phyloP scores from a whole-genome alignment of 2,113 vertebrate genomes.

The Takifugu flavidus region DNA sequence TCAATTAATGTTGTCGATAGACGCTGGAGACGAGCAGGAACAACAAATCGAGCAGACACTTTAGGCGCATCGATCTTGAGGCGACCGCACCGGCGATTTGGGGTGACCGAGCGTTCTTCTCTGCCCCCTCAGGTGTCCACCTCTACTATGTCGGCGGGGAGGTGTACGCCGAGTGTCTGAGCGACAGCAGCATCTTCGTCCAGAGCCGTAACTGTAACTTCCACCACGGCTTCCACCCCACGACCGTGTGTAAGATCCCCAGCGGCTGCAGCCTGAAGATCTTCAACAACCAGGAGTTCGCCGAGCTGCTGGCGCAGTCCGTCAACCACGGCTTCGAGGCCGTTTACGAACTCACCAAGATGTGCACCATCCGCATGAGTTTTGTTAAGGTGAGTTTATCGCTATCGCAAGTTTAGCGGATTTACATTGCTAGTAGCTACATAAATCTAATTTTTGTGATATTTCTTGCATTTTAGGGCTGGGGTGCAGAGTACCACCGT shows the following conservation, averaged over 20 bases:
- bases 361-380: slow-evolving; percentile 99
- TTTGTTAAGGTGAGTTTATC: slow-evolving; percentile 87
- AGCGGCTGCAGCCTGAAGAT: slow-evolving; percentile 98
- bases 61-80: slow-evolving; percentile 29
- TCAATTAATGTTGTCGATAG: slow-evolving; percentile 35
- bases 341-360: slow-evolving; percentile 98
- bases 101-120: slow-evolving; percentile 5
- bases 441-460: not conserved
- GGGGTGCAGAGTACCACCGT: slow-evolving; percentile 98
- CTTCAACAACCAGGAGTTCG: slow-evolving; percentile 99
- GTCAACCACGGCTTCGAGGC: slow-evolving; percentile 99
- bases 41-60: slow-evolving; percentile 31
- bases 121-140: slow-evolving; percentile 82
- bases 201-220: slow-evolving; percentile 99
- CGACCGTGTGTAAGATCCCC: slow-evolving; percentile 98
- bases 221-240: slow-evolving; percentile 96
- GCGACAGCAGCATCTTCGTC: slow-evolving; percentile 98
- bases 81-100: slow-evolving; percentile 5
- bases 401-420: no score
- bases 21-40: slow-evolving; percentile 17
- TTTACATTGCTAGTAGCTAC: not conserved
- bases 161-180: slow-evolving; percentile 96
- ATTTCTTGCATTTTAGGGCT: slow-evolving; percentile 80
- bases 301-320: slow-evolving; percentile 93
- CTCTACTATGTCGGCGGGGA: slow-evolving; percentile 97